Evolutionary conservation across 2,113 vertebrate species (phyloP), one percentile per base, ranked within the genome.

Genomic region (Oryzias javanicus): DNA sequence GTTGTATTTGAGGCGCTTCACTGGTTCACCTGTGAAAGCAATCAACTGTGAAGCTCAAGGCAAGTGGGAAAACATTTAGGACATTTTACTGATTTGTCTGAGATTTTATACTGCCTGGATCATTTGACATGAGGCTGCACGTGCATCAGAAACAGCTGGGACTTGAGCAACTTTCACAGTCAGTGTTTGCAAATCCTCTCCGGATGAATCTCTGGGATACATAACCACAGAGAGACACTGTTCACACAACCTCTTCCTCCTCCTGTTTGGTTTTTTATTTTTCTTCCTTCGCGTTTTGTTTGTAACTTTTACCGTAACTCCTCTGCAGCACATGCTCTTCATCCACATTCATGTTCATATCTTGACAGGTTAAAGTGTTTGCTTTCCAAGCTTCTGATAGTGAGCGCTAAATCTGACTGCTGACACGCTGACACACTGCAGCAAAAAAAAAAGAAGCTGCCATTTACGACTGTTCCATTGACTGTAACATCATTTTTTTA

Each of bases 171-270:
- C 13, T 50, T 45, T 64, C 12, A 22, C 29, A 8, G 35, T 17
- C 61, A 63, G 80, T 48, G 79, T 87, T n/a, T 83, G 56, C 40
- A 74, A 60, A 71, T 83, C 81, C 84, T 73, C 61, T 79, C 76
- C 60, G 13, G 70, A 29, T 63, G 51, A 49, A 72, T 41, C 42
- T 63, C 47, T 40, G 67, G 62, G 50, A 40, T 15, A 6, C 59
- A 52, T 44, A 42, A 49, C 51, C 8, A 1, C 49, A 10, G 12
- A 1, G n/a, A 49, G 4, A 16, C 40, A 52, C 49, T 76, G 41
- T 61, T 71, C 40, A 78, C 82, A 81, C 42, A 78, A 50, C 57
- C 12, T 4, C 41, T 22, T 47, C 51, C 17, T 54, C 61, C 57
- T 65, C 24, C 66, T 67, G 76, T 80, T 76, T 75, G 41, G 56